phyloP scores from a whole-genome alignment of 2,888 invertebrate genomes.

The Chirona hameri region DNA sequence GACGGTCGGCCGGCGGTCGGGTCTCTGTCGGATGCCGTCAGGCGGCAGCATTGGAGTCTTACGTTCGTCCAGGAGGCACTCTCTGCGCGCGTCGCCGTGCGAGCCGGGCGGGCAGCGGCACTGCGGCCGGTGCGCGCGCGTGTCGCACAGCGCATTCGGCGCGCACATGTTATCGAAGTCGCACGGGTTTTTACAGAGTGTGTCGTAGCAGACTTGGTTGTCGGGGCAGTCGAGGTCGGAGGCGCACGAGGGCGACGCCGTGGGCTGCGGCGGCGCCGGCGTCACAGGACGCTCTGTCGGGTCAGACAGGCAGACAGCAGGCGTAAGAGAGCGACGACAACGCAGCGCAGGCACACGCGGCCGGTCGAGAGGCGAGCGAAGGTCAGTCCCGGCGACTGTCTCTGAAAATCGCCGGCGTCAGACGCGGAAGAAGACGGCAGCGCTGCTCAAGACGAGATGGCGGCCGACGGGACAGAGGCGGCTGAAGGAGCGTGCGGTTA shows the following conservation, averaged over 20 bases:
- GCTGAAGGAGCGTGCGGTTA: background rate
- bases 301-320: background rate
- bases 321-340: background rate
- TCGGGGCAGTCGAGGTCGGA: slow-evolving; percentile 73
- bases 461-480: background rate
- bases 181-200: slow-evolving; percentile 51
- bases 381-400: no score
- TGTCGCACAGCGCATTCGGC: slow-evolving; percentile 69
- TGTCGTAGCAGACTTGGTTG: slow-evolving; percentile 76
- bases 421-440: background rate
- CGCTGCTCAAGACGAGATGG: background rate
- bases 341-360: background rate
- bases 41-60: background rate
- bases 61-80: slow-evolving; percentile 31
- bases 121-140: slow-evolving; percentile 64
- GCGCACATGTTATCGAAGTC: slow-evolving; percentile 61
- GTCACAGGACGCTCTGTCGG: background rate
- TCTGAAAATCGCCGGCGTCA: slow-evolving; percentile 4
- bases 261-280: background rate
- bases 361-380: background rate
- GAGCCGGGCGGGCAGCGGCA: slow-evolving; percentile 74
- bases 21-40: background rate
- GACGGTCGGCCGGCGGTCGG: background rate
- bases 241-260: slow-evolving; percentile 56
- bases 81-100: slow-evolving; percentile 65